Evolutionary conservation across 2,113 vertebrate species (phyloP).

Genomic region (Urocolius indicus): DNA sequence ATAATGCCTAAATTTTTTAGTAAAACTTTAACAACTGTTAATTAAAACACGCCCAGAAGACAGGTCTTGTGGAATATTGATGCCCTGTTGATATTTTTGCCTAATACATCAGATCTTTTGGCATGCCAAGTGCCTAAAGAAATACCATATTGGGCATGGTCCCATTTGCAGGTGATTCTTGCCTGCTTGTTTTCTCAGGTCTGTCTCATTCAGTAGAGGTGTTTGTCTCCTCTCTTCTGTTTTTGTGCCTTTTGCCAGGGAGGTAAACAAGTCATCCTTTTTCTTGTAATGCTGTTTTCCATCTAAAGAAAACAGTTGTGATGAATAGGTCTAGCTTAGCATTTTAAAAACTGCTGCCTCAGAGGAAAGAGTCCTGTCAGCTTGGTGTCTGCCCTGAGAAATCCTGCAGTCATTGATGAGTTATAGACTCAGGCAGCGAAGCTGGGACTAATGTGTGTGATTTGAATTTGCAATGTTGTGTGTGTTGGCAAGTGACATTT

Average conservation of each 20-base stretch:
- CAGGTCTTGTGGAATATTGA: neutral
- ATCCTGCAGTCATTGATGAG: slow-evolving; percentile 14
- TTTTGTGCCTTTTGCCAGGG: neutral
- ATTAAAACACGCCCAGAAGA: neutral
- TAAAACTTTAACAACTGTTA: neutral
- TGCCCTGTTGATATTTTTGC: neutral
- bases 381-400: neutral
- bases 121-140: neutral
- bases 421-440: neutral
- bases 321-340: slow-evolving; percentile 29
- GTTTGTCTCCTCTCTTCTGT: neutral
- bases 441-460: neutral
- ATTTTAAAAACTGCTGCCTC: slow-evolving; percentile 20
- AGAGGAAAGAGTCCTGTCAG: neutral
- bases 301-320: neutral
- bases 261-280: neutral
- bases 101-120: neutral
- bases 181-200: neutral
- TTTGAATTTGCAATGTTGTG: neutral
- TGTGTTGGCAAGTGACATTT: neutral
- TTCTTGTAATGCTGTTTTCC: neutral
- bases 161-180: neutral
- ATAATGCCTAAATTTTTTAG: neutral
- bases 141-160: fast-evolving
- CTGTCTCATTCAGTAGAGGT: neutral